A percentile compares a stretch with the other conserved stretches of the same genome.
phyloP scores from a whole-genome alignment of 1,140 invertebrate genomes.

The Aplysia californica region DNA sequence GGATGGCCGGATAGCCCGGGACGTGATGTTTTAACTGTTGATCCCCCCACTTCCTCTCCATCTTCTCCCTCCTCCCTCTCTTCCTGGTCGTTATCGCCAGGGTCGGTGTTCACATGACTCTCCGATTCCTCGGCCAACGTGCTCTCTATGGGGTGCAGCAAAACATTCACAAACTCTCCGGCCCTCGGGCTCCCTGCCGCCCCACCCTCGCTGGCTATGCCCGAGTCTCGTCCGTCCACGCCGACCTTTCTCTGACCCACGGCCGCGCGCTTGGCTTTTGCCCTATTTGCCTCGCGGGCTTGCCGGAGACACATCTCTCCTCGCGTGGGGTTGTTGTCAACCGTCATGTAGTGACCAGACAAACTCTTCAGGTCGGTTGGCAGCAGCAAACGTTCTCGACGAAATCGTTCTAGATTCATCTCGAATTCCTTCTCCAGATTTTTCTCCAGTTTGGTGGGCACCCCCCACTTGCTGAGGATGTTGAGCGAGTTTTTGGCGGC shows the following conservation, averaged over 20 bases:
- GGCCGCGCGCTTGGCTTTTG: too few relatives aligned
- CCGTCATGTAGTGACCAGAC: conserved; percentile 12
- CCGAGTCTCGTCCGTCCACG: too few relatives aligned
- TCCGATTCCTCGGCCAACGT: background rate
- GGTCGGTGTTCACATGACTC: background rate
- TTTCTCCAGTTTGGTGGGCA: conserved; percentile 23
- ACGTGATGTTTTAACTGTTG: too few relatives aligned
- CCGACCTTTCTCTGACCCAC: too few relatives aligned
- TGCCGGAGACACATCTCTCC: conserved; percentile 27
- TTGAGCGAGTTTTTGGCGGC: conserved; percentile 27
- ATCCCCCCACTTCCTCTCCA: too few relatives aligned
- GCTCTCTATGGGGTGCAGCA: background rate
- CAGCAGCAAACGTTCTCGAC: conserved; percentile 14
- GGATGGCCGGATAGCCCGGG: too few relatives aligned
- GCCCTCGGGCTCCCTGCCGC: too few relatives aligned
- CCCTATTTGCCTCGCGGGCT: conserved; percentile 27
- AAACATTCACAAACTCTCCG: too few relatives aligned
- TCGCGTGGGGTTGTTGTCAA: conserved; percentile 23
- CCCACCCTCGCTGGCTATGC: too few relatives aligned
- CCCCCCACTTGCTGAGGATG: conserved; percentile 19
- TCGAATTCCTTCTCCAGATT: conserved; percentile 26
- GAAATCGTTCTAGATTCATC: conserved; percentile 21
- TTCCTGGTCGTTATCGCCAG: too few relatives aligned
- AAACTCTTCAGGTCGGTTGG: background rate
- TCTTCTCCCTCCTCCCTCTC: too few relatives aligned